Evolutionary conservation across 1,140 invertebrate species (phyloP), one percentile per base, ranked within the genome.

Genomic region (Heliconius hewitsoni): DNA sequence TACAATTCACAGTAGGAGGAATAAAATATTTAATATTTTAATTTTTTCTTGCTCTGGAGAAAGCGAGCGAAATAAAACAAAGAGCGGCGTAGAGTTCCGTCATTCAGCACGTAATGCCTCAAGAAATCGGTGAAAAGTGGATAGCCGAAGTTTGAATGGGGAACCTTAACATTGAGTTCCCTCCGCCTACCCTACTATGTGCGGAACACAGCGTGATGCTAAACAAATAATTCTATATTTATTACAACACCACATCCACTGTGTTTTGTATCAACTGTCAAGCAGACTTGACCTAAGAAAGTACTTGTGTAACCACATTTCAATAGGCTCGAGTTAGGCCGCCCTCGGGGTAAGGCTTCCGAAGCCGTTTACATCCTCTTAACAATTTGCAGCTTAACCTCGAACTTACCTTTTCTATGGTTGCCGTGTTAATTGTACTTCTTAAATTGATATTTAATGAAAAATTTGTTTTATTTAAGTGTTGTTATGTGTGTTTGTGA

Each of bases 281-380:
- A 66, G 60, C 27, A 30, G 27, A 66, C 60, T 66, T 66, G 60
- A 72, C 71, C 71, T 42, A 72, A 72, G 71, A 72, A 72, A 72
- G 30, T 37, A 72, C 71, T 72, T 72, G 71, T 72, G 37, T 72
- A 72, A 72, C 71, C 37, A 72, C 71, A 72, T 72, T 39, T 72
- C 37, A 77, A 80, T 80, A 55, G 74, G 60, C 50, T 77, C 39
- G 79, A 80, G 77, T 80, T 80, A 80, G 79, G 55, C 27, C 55
- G 50, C 52, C 73, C 74, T 60, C 70, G 71, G 39, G 13, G 78
- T 79, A 70, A 37, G 79, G 79, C 79, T 80, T 80, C 79, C 39
- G 74, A 80, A 80, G 79, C 79, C 79, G 50, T 74, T 71, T 76
- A 80, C 74, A 80, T 76, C 71, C 75, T 66, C 75, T 80, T 80